phyloP scores from a whole-genome alignment of 1,140 invertebrate species.

The Drosophila kurseongensis region DNA sequence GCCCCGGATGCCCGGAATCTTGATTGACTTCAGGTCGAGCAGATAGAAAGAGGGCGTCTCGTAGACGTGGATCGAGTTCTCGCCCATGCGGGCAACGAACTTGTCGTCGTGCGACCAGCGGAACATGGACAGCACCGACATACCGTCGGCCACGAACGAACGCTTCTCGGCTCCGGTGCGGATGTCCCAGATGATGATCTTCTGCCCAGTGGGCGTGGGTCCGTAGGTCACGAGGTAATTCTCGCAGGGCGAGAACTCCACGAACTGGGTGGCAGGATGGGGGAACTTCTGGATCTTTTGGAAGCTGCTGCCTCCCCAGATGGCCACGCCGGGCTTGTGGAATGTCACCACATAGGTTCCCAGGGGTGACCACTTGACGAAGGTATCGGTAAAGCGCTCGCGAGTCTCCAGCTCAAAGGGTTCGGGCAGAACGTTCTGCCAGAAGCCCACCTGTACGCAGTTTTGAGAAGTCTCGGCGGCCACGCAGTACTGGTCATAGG shows the following conservation, averaged over 20 bases:
- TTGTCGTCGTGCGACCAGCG: constrained; percentile 99
- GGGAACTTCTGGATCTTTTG: constrained; percentile 95
- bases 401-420: constrained; percentile 93
- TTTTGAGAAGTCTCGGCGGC: constrained; percentile 91
- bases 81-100: constrained; percentile 96
- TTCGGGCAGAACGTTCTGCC: constrained; percentile 95
- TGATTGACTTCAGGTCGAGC: constrained; percentile 97
- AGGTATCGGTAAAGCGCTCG: constrained; percentile 90
- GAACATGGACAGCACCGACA: constrained; percentile 95
- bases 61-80: constrained; percentile 95
- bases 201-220: constrained; percentile 89
- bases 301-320: constrained; percentile 98
- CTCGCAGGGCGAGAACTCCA: constrained; percentile 99
- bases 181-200: constrained; percentile 97
- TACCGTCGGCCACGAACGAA: constrained; percentile 93
- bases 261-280: constrained; percentile 96
- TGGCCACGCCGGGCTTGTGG: constrained; percentile 96
- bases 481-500: constrained; percentile 97
- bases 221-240: constrained; percentile 97
- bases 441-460: constrained; percentile 92
- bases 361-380: constrained; percentile 98
- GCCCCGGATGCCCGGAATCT: constrained; percentile 95
- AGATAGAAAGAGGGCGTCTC: constrained; percentile 97
- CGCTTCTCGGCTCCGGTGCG: constrained; percentile 96
- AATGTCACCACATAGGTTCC: constrained; percentile 98